phyloP scores from a whole-genome alignment of 2,888 invertebrate genomes.

The Synanthedon myopaeformis region DNA sequence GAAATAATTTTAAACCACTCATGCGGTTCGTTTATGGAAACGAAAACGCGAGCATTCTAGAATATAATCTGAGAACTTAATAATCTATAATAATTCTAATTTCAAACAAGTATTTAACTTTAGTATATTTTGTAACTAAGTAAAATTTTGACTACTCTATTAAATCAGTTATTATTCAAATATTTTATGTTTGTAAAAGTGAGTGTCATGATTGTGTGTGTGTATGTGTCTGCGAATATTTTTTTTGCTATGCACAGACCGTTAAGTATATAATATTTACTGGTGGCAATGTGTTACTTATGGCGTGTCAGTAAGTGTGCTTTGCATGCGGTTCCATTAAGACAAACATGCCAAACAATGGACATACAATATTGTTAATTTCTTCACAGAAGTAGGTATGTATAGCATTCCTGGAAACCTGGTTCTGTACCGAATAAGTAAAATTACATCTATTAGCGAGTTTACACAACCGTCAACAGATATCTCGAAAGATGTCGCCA shows the following conservation, averaged over 20 bases:
- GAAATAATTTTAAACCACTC: too few species aligned
- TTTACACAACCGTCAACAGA: too few species aligned
- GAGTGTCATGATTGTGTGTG: slow-evolving; percentile 37
- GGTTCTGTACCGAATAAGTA: too few species aligned
- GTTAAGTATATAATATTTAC: neutral
- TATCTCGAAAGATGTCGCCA: too few species aligned
- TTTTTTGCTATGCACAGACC: slow-evolving; percentile 18
- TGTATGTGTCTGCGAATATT: slow-evolving; percentile 28
- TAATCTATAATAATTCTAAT: too few species aligned
- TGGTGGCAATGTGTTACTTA: slow-evolving; percentile 28
- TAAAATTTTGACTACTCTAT: slow-evolving; percentile 7
- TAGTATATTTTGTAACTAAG: neutral
- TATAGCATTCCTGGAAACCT: too few species aligned
- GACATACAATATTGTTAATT: slow-evolving; percentile 11
- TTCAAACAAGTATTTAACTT: too few species aligned
- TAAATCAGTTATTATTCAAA: slow-evolving; percentile 12
- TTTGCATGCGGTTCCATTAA: slow-evolving; percentile 40
- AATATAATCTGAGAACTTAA: too few species aligned
- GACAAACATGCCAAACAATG: slow-evolving; percentile 43
- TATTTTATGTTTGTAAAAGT: slow-evolving; percentile 19
- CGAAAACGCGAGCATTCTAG: too few species aligned
- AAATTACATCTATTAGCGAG: too few species aligned
- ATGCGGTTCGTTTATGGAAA: too few species aligned
- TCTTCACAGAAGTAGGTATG: neutral
- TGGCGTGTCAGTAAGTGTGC: slow-evolving; percentile 49